Evolutionary conservation across 2,797 vertebrate species (phyloP), one percentile per base, ranked within the genome.

Genomic region (Neosilurus hyrtlii): DNA sequence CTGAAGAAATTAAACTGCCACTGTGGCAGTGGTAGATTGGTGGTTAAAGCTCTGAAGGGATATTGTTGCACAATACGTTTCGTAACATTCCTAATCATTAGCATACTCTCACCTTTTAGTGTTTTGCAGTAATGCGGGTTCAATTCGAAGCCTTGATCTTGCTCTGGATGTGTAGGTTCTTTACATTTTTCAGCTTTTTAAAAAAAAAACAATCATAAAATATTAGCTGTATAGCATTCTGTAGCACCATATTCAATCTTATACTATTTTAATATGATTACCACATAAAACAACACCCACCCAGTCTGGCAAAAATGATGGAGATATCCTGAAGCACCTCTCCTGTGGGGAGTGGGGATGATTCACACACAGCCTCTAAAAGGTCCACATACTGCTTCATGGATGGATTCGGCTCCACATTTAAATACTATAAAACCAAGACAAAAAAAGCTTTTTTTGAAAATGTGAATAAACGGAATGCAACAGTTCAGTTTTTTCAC

Each of bases 301-400:
- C 95, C 1, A 95, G 91, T 76, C 73, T 92, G 81, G 94, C 92
- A 51, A 92, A 95, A 80, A 95, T 91, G 62, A 93, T 83, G 0
- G 93, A 95, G 78, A 95, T 91, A 24, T 95, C 94, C 89, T 94
- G 93, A 1, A 95, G 92, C 52, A 94, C 85, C 6, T 93, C 93
- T 11, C 83, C 89, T 20, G 88, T 92, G 2, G 94, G 92, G 57
- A 91, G 86, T 73, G 91, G 43, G 56, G 86, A 88, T 0, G 92
- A 93, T 7, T 89, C 89, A 62, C 94, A 94, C 73, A 95, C 88
- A 54, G 92, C 83, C 57, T 94, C 94, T 88, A 95, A 85, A 81
- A 95, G 86, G 12, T 89, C 89, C 2, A 95, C 94, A 14, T 95
- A 95, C 89, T 95, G 93, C 10, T 88, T 92, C 91, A 95, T 95